Evolutionary conservation across 2,797 vertebrate species (phyloP), one percentile per base, ranked within the genome.

Genomic region (Rhodeus uyekii): DNA sequence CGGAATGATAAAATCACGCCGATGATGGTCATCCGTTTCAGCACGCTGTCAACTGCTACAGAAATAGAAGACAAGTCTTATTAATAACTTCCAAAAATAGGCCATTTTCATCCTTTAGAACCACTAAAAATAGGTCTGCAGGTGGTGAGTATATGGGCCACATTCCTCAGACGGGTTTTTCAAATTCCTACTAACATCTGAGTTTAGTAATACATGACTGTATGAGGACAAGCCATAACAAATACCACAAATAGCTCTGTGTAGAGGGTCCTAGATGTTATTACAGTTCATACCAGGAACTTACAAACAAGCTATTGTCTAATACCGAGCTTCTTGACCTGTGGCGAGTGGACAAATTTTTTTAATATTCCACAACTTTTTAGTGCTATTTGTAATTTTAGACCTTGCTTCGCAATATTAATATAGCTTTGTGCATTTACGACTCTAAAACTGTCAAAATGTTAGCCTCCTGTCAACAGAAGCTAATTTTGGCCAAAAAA

Each of bases 11-110:
- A 91, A 90, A 99, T 99, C 65, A 99, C 97, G 18, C 98, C 98
- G 63, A 99, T 99, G 93, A 99, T 99, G 65, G 97, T 99, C 98
- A 99, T 99, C 87, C 98, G 96, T 94, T 99, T 99, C 91, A 99
- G 91, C 87, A 99, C 98, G 24, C 98, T 99, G 95, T 99, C 97
- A 88, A 99, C 97, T 80, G 98, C 98, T 99, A 74, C 72, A 80
- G 34, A 80, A 89, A 68, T 22, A 81, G 19, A 80, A 48, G 71
- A 78, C 27, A 44, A 60, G n/a, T 75, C 38, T 84, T 4, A 86
- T 34, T 8, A 82, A 71, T 55, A 42, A 50, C 50, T 22, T 48
- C 27, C 27, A 69, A 58, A 61, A 80, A 68, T 76, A 75, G 19
- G 32, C 7, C 2, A 8, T 16, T 69, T 69, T 69, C 3, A 14